Evolutionary conservation across 2,797 vertebrate genomes (phyloP).

Genomic region (Lophius americanus): DNA sequence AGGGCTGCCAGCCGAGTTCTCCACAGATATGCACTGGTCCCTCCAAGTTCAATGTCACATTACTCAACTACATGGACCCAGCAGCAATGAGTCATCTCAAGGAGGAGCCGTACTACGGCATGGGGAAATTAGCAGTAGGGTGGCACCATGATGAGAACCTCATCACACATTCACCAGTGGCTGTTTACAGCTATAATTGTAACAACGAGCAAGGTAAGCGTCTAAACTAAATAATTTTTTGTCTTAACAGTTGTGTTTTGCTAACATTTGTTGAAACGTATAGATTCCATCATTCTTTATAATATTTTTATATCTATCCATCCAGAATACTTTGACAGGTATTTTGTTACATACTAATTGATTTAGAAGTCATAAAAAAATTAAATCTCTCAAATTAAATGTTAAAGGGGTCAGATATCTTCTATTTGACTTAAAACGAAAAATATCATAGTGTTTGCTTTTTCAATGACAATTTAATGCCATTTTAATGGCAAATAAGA

Average conservation of each 20-base stretch:
- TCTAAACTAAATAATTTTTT: not conserved
- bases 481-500: too few species aligned
- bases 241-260: not conserved
- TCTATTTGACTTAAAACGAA: too few species aligned
- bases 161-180: constrained; percentile 89
- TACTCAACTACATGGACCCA: constrained; percentile 98
- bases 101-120: constrained; percentile 96
- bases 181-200: constrained; percentile 94
- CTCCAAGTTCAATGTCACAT: constrained; percentile 88
- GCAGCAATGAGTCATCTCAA: constrained; percentile 90
- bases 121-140: constrained; percentile 97
- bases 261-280: not conserved
- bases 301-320: constrained; percentile 7
- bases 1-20: constrained; percentile 70
- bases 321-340: not conserved
- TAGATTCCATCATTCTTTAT: not conserved
- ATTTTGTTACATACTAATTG: not conserved
- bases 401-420: too few species aligned
- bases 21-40: constrained; percentile 51
- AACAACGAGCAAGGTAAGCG: constrained; percentile 79
- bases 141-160: constrained; percentile 99
- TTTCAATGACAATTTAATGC: too few species aligned
- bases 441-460: too few species aligned
- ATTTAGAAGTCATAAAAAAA: too few species aligned
- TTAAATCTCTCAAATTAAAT: too few species aligned